Base-by-base conservation (phyloP, 2,888 invertebrate species). In the Ptychoptera albimana region DNA sequence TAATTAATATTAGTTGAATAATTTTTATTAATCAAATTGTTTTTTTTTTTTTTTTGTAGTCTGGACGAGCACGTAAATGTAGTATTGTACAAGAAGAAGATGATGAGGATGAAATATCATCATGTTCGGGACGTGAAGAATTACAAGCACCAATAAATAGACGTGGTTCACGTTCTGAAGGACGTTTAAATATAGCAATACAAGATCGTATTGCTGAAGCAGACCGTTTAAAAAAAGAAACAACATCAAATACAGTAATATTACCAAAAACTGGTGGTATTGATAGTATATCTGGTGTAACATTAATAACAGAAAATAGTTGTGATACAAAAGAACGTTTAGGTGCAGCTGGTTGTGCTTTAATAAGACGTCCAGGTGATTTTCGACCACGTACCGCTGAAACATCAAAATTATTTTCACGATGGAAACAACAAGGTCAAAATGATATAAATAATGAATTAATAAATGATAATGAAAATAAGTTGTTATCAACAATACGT, bases 61-160 rank as follows among this genome's bases (percentile, higher is more conserved):
- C 63, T 46, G 64, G 77, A 70, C 72, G 86, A 42, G 77, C 78
- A 16, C 74, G 89, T 42, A 91, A 91, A 59, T 92, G 89, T 67
- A 88, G 88, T 57, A 88, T 92, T 55, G 91, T 92, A 15, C 82
- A 87, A 54, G 87, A 87, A 59, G 93, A 93, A 60, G 91, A 89
- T 56, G 91, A 89, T 57, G 91, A 92, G 56, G 88, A 84, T 53
- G 71, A 60, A 11, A 59, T 57, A 46, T 58, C 61, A 41, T 68
- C 73, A 8, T 48, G 54, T 29, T 51, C 48, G 12, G 73, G 73
- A 14, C 69, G 74, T 9, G 76, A 75, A 55, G 75, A 72, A 52
- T 70, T 72, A 47, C 68, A 65, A 48, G 61, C 65, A 42, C 58
- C 67, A 3, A 59, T 75, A 44, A 74, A 76, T 51, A 66, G 79